Evolutionary conservation across 1,140 invertebrate species (phyloP), one percentile per base, ranked within the genome.

Genomic region (Ooceraea biroi): DNA sequence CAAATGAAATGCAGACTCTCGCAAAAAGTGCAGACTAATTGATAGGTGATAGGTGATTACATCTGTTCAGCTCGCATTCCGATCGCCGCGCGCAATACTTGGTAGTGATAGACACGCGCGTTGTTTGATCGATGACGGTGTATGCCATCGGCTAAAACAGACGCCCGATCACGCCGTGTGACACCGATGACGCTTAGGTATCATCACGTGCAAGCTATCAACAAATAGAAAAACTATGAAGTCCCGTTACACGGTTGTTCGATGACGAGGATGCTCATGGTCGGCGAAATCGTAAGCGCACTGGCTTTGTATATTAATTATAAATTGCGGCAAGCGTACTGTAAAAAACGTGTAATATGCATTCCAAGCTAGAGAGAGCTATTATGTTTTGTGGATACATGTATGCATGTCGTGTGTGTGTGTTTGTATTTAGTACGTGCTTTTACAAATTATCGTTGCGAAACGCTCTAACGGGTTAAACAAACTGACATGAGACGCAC

Each of bases 141-240:
- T 3, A n/a, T 19, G 22, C 30, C n/a, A 11, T 71, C 11, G 12
- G 19, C 10, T 44, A 55, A 72, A 36, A 72, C 14, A 22, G 12
- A 72, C 57, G 19, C 41, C 55, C 3, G 12, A 55, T 14, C 30
- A 36, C 36, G 22, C 44, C 17, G 48, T 52, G 41, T 8, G 19
- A 46, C n/a, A 50, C 12, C 14, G 30, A 27, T 44, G 1, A 58
- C n/a, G 14, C 50, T n/a, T 19, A 12, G 36, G 36, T 36, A 36
- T 7, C n/a, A 10, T n/a, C 19, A 57, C 10, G 8, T 27, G 22
- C 30, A 1, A 73, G 41, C 10, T 58, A 57, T 72, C 19, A 36
- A 7, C 36, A 72, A 72, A 73, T 73, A n/a, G 12, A n/a, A 41
- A 73, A 44, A 58, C 22, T 25, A 73, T 44, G 36, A 25, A 25